Evolutionary conservation across 2,888 invertebrate species (phyloP).

Genomic region (Dicyrtomina minuta): DNA sequence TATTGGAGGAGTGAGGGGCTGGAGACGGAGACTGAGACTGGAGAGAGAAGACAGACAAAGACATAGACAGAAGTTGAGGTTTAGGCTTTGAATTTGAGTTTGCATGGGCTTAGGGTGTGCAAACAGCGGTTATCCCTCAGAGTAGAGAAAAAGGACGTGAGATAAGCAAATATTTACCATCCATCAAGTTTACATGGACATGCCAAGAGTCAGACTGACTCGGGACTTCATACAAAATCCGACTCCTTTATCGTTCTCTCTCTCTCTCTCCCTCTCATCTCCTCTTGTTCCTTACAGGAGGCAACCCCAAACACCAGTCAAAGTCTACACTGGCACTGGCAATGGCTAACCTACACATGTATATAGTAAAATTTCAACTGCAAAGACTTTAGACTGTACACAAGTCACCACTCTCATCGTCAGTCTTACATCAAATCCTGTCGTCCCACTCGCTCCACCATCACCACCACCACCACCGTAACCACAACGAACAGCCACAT

Average conservation of each 20-base stretch:
- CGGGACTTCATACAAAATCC: slow-evolving; percentile 1
- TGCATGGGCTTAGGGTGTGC: slow-evolving; percentile 6
- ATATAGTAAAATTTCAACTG: too few species aligned
- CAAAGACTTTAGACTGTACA: too few species aligned
- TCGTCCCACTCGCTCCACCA: too few species aligned
- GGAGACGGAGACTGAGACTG: too few species aligned
- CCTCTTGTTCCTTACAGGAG: neutral
- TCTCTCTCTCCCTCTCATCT: neutral
- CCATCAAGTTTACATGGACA: slow-evolving; percentile 34
- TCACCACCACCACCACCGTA: too few species aligned
- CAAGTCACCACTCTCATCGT: too few species aligned
- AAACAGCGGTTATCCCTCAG: slow-evolving; percentile 10
- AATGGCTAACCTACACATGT: too few species aligned
- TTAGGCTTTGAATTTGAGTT: neutral
- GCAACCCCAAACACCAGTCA: neutral
- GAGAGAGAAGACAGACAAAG: too few species aligned
- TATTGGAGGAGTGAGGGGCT: too few species aligned
- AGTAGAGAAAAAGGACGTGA: slow-evolving; percentile 39
- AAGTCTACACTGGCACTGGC: neutral
- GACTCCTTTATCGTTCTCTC: slow-evolving; percentile 1
- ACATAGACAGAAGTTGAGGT: too few species aligned
- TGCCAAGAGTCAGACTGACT: slow-evolving; percentile 9
- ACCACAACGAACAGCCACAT: too few species aligned
- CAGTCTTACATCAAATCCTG: too few species aligned
- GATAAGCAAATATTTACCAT: slow-evolving; percentile 51